Evolutionary conservation across 1,140 invertebrate species (phyloP), one percentile per base, ranked within the genome.

Genomic region (Pentalonia nigronervosa): DNA sequence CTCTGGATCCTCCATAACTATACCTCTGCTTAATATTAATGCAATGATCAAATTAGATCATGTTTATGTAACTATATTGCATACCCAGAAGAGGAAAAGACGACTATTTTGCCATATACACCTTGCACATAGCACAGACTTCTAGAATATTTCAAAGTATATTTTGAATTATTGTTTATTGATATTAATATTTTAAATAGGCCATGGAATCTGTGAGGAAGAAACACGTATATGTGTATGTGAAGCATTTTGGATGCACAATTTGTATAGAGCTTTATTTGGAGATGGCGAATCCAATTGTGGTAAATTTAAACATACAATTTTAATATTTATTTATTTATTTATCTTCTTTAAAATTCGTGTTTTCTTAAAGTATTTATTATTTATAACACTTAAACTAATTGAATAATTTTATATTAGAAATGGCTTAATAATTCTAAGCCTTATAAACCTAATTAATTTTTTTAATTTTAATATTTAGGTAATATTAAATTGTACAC

Each of bases 211-310:
- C 36, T 99, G 98, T 95, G 97, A 99, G 95, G 97, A 97, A 95
- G 96, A 97, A 94, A 97, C 97, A 21, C 96, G 98, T 94, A 96
- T 97, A 90, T 99, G 98, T 95, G 96, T 98, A 89, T 99, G 98
- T 95, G 98, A 99, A 95, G 97, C 98, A 50, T 99, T 99, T 96
- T 99, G 98, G 98, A 99, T 99, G 98, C 97, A 98, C 94, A 97
- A 97, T 95, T 95, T 97, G 90, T 95, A 97, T 95, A 95, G 96
- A 94, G 96, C 96, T 94, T 95, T 96, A 95, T 96, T 97, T 95
- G 96, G 96, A 93, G 96, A 96, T 94, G 96, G 96, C 56, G 96
- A 97, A 94, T 96, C 96, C 8, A 97, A 98, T 95, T 98, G 97
- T 95, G 97, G 97, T 97, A 95, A 96, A 96, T 95, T 81, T 34